Evolutionary conservation across 2,797 vertebrate species (phyloP), one percentile per base, ranked within the genome.

Genomic region (Poeciliopsis infans): DNA sequence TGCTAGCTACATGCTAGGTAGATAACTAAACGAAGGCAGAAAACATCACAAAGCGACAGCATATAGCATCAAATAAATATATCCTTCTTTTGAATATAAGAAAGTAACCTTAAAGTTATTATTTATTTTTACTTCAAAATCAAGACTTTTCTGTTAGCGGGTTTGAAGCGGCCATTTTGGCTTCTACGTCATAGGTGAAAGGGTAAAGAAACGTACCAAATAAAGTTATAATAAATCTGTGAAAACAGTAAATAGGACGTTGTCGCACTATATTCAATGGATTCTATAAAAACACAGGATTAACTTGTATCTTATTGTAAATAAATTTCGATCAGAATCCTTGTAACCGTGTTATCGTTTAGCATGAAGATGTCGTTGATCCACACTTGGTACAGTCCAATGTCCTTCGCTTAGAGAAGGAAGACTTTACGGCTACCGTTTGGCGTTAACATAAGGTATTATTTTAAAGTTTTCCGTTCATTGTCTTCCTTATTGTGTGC

Each of bases 351-450:
- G 20, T 39, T 51, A 28, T 16, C 57, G 28, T 25, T 43, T 77
- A 0, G 31, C 41, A 51, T 31, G 0, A 18, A 74, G 77, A 47
- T 49, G 6, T 55, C 15, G 5, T 43, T 13, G 47, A 49, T 20
- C 5, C 15, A 5, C 1, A 89, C 49, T 90, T 96, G 94, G 96
- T 94, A 89, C 6, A 85, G 80, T 92, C 95, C 94, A 49, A 85
- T 92, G 95, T 90, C 95, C 95, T 96, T 92, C 86, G 82, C 57
- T 45, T 80, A 3, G 49, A 82, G 68, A 86, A 70, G 71, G 66
- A 81, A 33, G 61, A 84, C 39, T 87, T 88, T 39, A 92, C 92
- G 89, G 91, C 92, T 86, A 45, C 81, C 2, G 51, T 41, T 89
- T 12, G 66, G 15, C 77, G 76, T 74, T 72, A 90, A 86, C 73